Conservation (phyloP, 2,113 vertebrate species). For the Ameiurus melas region DNA sequence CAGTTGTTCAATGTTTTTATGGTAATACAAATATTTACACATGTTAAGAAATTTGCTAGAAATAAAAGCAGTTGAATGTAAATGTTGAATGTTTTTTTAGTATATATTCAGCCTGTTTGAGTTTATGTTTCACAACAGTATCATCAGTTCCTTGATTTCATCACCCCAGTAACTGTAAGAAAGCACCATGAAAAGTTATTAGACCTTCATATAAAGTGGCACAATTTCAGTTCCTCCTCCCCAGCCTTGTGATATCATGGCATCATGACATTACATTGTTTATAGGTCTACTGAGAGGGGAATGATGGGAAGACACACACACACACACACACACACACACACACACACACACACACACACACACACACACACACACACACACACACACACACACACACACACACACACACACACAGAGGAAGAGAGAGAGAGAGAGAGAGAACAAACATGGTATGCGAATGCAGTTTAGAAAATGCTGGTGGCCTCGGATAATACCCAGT, state of each 20-base stretch:
- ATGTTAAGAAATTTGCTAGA: too few relatives aligned
- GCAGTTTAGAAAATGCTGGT: constrained; percentile 68
- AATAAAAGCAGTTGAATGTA: too few relatives aligned
- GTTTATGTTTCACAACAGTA: neutral
- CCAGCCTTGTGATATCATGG: constrained; percentile 60
- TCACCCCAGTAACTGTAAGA: constrained; percentile 18
- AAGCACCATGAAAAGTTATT: constrained; percentile 60
- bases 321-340: constrained; percentile 18
- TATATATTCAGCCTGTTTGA: neutral
- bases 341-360: neutral
- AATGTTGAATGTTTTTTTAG: too few relatives aligned
- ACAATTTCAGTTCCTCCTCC: constrained; percentile 52
- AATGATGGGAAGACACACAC: constrained; percentile 51
- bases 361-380: constrained; percentile 53
- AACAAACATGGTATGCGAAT: constrained; percentile 60
- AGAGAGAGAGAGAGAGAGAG: constrained; percentile 28
- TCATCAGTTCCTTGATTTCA: constrained; percentile 26
- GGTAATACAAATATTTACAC: too few relatives aligned
- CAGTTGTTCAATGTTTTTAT: too few relatives aligned
- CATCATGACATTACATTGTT: constrained; percentile 53
- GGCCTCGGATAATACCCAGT: constrained; percentile 66
- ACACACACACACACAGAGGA: neutral
- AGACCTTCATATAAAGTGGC: constrained; percentile 61
- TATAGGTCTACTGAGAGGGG: constrained; percentile 58
- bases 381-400: constrained; percentile 55